phyloP scores from a whole-genome alignment of 2,888 invertebrate genomes.

The Tenthredo amoena region DNA sequence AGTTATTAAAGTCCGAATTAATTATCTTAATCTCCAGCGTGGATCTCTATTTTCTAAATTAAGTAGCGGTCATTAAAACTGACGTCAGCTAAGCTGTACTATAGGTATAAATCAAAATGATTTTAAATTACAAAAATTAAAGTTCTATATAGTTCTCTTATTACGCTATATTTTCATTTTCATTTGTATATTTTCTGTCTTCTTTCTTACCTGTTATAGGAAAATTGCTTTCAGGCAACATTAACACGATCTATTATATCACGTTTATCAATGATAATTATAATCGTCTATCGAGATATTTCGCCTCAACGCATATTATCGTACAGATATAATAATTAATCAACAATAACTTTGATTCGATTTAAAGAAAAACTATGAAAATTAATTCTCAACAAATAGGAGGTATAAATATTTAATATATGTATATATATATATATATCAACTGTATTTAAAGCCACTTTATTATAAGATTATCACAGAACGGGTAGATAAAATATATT shows the following conservation, averaged over 20 bases:
- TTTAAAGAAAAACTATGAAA: not conserved
- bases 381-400: not conserved
- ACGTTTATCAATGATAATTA: conserved; percentile 27
- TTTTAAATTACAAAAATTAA: not conserved
- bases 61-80: conserved; percentile 18
- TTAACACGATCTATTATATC: conserved; percentile 64
- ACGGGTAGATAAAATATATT: not conserved
- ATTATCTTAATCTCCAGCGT: conserved; percentile 40
- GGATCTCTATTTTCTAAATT: conserved; percentile 25
- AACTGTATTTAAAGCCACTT: conserved; percentile 21
- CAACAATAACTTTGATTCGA: not conserved
- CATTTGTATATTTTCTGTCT: not conserved
- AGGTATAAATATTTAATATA: not conserved
- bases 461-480: conserved; percentile 39
- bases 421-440: not conserved
- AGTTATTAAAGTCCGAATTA: conserved; percentile 5
- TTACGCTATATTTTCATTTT: not conserved
- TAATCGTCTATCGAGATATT: not conserved
- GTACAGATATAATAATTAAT: not conserved
- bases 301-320: not conserved
- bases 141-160: not conserved
- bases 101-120: not conserved
- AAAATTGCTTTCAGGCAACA: conserved; percentile 77
- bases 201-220: conserved; percentile 75
- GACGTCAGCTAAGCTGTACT: not conserved